These are phyloP conservation scores for Tenualosa thibaudeaui DNA, from an alignment of 2,797 vertebrate species.

Conservation along the genomic window DNA sequence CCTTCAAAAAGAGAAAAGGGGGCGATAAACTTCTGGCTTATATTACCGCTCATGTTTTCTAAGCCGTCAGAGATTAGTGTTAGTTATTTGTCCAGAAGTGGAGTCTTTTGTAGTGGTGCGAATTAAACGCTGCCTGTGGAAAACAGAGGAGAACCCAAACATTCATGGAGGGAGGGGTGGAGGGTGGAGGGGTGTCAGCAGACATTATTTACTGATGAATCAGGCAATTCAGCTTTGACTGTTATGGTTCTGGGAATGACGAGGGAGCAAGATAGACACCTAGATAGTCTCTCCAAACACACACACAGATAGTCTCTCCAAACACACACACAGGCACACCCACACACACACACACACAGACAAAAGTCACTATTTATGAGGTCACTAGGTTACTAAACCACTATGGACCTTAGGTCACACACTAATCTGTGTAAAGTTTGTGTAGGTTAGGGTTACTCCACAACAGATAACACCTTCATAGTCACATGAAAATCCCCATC, in stretches of 20 bases:
- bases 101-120: not conserved
- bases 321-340: not conserved
- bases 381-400: not conserved
- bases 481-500: not conserved
- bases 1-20: not conserved
- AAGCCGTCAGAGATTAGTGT: not conserved
- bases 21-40: not conserved
- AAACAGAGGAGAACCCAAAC: not conserved
- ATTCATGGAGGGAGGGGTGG: not conserved
- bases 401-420: not conserved
- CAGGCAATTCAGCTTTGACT: not conserved
- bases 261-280: not conserved
- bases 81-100: not conserved
- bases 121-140: not conserved
- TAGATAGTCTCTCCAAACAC: not conserved
- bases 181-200: not conserved
- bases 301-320: not conserved
- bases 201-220: not conserved
- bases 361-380: not conserved
- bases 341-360: not conserved
- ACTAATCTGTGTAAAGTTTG: conserved; percentile 14
- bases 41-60: not conserved
- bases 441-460: not conserved
- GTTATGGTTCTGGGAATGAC: not conserved
- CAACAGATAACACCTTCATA: not conserved